These are phyloP conservation scores for Arizona elegans DNA, from an alignment of 2,113 vertebrate genomes.

Conservation along the genomic window DNA sequence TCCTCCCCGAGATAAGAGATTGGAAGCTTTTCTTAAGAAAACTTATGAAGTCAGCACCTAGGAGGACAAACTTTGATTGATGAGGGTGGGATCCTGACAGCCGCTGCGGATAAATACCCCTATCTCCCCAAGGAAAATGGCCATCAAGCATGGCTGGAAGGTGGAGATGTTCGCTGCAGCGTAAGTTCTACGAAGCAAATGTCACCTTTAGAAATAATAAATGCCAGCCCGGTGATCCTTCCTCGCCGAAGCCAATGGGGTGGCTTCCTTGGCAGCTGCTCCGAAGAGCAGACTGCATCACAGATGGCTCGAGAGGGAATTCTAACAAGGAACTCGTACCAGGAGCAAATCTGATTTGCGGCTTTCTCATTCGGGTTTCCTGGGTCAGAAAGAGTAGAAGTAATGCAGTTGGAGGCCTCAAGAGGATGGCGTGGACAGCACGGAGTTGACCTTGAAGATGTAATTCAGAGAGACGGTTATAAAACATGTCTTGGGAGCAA, in stretches of 20 bases:
- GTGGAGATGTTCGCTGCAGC: fast-evolving
- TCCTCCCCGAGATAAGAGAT: slow-evolving; percentile 24
- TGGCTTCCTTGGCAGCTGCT: background rate
- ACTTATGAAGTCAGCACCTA: background rate
- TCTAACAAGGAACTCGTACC: background rate
- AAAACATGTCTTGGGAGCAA: background rate
- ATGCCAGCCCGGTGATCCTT: fast-evolving
- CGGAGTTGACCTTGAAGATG: background rate
- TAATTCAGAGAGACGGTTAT: background rate
- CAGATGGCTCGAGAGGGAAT: background rate
- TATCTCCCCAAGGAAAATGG: background rate
- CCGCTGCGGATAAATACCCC: background rate
- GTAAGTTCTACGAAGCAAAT: background rate
- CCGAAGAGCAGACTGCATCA: background rate
- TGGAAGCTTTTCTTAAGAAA: slow-evolving; percentile 13
- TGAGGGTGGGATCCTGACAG: background rate
- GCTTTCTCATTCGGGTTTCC: background rate
- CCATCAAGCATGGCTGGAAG: background rate
- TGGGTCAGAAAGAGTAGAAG: background rate
- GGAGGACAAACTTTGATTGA: background rate
- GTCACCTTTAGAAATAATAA: slow-evolving; percentile 1
- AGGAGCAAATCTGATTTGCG: background rate
- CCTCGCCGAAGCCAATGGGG: background rate
- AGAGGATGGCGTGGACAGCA: background rate
- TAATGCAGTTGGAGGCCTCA: background rate